Evolutionary conservation across 1,140 invertebrate genomes (phyloP), one percentile per base, ranked within the genome.

Genomic region (Steinernema khuongi): DNA sequence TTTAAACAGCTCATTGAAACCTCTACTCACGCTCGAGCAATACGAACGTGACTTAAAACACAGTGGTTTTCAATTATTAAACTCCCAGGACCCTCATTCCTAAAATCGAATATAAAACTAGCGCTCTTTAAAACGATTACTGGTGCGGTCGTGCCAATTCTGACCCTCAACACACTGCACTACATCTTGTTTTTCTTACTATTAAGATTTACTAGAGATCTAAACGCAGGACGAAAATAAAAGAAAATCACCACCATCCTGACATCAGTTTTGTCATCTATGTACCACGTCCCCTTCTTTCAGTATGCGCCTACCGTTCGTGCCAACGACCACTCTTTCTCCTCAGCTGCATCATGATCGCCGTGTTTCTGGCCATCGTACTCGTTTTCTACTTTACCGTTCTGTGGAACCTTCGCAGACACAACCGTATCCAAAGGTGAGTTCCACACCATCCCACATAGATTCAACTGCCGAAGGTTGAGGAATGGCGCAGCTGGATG

Each of bases 321-420:
- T 60, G 50, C 50, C 50, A 60, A 22, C 50, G 50, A 17, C 50
- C 50, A 60, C 50, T 60, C 50, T 26, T 60, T 22, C 50, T 60
- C 11, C 50, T 60, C 50, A 60, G 50, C 50, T 60, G 50, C 22
- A 60, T 60, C 4, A 60, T 60, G 50, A 60, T 60, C 50, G 50
- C 50, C 50, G 19, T 60, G 7, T 26, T 60, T 14, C 22, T 60
- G 50, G 26, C 26, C 50, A 60, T 60, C 50, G 14, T 14, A 14
- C 50, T 60, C 50, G 26, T 22, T 2, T 60, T 60, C 50, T 60
- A 60, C 50, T 60, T 60, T 22, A 60, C 50, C 4, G 50, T 60
- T 60, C 22, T 60, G 7, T 60, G 50, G 50, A 60, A 60, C 19
- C 50, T 60, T 22, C 50, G 14, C 2, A 14, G 50, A 11, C 50